Evolutionary conservation across 37 sponge, comb jelly and placozoan species (phyloP).

Genomic region (Crambe crambe): DNA sequence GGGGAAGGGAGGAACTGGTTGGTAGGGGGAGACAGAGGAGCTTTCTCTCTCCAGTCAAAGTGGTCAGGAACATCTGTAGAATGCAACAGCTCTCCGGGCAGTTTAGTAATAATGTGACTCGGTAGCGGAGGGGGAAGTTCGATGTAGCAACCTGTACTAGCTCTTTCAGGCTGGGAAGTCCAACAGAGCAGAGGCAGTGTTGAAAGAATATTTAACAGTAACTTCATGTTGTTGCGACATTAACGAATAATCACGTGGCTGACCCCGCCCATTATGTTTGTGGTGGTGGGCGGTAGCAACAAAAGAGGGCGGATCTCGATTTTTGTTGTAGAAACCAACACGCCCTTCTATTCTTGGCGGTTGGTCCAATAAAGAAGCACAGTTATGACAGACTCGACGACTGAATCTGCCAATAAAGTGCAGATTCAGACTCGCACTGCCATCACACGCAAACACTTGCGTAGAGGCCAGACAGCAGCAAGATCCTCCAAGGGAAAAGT

Average conservation of each 20-base stretch:
- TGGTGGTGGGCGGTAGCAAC: not conserved
- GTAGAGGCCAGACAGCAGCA: slow-evolving; percentile 66
- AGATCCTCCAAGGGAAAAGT: slow-evolving; percentile 24
- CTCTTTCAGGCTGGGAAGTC: not conserved
- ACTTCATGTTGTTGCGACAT: not conserved
- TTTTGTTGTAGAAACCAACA: no score
- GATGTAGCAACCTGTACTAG: not conserved
- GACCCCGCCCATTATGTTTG: no score
- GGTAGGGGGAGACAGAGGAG: slow-evolving; percentile 52
- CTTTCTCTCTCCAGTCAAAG: slow-evolving; percentile 72
- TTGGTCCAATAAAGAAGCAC: not conserved
- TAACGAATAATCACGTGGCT: no score
- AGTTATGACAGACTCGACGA: slow-evolving; percentile 26
- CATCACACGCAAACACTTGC: slow-evolving; percentile 67
- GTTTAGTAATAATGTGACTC: slow-evolving; percentile 30
- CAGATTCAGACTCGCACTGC: slow-evolving; percentile 39
- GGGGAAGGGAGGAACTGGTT: slow-evolving; percentile 80
- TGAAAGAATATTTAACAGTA: not conserved
- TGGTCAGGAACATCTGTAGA: slow-evolving; percentile 28
- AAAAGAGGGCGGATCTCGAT: slow-evolving; percentile 17
- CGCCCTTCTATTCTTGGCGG: no score
- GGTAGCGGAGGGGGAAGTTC: slow-evolving; percentile 20
- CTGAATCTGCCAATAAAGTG: not conserved
- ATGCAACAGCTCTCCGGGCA: slow-evolving; percentile 31
- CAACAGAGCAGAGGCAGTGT: not conserved